Percentiles rank a stretch among this genome's conserved stretches.
These are phyloP conservation scores for Eremobia ochroleuca DNA, from an alignment of 2,888 invertebrate species.

Conservation along the genomic window DNA sequence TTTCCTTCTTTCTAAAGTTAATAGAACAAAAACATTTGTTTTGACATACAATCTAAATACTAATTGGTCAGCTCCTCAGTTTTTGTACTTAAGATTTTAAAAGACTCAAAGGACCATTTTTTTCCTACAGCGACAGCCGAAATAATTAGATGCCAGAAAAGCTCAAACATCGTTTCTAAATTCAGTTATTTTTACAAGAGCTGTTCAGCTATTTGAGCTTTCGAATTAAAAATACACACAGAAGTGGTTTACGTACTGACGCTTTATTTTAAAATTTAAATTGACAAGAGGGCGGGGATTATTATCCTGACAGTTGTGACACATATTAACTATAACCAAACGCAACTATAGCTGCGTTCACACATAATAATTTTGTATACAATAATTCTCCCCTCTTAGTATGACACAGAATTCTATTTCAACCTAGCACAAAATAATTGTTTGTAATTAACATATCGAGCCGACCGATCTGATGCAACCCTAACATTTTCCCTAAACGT, in stretches of 20 bases:
- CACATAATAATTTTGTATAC: too few relatives aligned
- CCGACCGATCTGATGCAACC: too few relatives aligned
- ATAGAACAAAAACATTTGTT: background rate
- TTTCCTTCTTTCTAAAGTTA: background rate
- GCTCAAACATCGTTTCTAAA: background rate
- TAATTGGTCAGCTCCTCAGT: background rate
- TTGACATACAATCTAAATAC: too few relatives aligned
- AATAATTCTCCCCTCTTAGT: background rate
- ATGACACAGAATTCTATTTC: too few relatives aligned
- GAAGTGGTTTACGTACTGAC: background rate
- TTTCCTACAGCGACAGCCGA: background rate
- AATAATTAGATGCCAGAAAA: slow-evolving; percentile 10
- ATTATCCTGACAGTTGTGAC: too few relatives aligned
- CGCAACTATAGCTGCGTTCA: too few relatives aligned
- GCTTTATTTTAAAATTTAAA: background rate
- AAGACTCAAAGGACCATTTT: background rate
- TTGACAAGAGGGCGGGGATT: too few relatives aligned
- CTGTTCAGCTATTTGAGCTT: background rate
- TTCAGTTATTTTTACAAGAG: background rate
- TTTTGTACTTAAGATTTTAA: background rate
- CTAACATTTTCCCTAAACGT: too few relatives aligned
- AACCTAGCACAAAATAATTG: too few relatives aligned
- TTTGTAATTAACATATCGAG: too few relatives aligned
- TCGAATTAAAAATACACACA: background rate
- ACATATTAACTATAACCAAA: too few relatives aligned